Base-by-base conservation (phyloP, 2,888 invertebrate species). In the Agrilus biguttatus region DNA sequence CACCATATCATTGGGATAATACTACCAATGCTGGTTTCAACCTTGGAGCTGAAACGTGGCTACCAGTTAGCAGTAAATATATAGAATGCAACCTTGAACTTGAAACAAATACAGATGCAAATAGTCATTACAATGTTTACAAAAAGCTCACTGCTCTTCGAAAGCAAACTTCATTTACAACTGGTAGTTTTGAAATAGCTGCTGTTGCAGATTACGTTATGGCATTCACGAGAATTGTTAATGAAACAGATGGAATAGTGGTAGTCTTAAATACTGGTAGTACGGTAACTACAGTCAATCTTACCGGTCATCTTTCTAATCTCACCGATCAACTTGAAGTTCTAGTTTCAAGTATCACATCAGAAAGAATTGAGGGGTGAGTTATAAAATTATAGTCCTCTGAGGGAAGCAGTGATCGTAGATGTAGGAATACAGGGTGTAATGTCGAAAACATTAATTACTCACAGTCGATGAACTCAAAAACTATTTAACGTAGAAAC, bases 1-100 rank as follows among this genome's bases (percentile, higher is more conserved):
- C 87, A 0, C 89, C 89, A 0, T 85, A 80, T 65, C 88, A 88
- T 55, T 89, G 89, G 89, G 75, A 70, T 52, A 58, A 65, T 10
- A 62, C 69, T 0, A 59, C 51, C 37, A 76, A 75, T 53, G 78
- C 81, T 42, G 83, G 83, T 61, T 66, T 66, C 47, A 61, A 55
- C 40, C 48, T 46, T 17, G 60, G 55, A 17, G 50, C 49, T 0
- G 69, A 66, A 42, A 77, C 83, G 0, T 84, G 84, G 84, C 57
- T 84, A 5, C 83, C 83, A 1, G 75, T 84, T 2, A 72, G 81
- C 48, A 62, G 65, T 0, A 75, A 78, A 40, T 82, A 75, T 53
- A 55, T 63, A 41, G 57, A 55, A 0, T 53, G 78, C 0, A 85
- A 85, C 56, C 68, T 83, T 10, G 68, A 67, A 40, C 55, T 57